phyloP scores from a whole-genome alignment of 2,113 vertebrate species.

The Archilochus colubris region DNA sequence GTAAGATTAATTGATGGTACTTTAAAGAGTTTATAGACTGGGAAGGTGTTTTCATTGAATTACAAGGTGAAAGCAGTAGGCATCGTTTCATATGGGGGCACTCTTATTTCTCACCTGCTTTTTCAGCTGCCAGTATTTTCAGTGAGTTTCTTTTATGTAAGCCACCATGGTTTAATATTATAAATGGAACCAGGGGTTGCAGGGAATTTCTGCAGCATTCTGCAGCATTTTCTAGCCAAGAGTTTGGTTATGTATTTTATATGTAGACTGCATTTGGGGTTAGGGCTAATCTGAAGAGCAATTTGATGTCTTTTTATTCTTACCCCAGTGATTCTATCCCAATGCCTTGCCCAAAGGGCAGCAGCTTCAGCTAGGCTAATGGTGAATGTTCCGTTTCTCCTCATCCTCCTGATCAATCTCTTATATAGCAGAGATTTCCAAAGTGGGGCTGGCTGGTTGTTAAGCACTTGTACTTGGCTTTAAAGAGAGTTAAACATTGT shows the following conservation, averaged over 20 bases:
- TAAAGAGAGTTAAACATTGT: not conserved
- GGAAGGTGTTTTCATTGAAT: not conserved
- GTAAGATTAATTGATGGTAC: conserved; percentile 53
- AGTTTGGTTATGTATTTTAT: not conserved
- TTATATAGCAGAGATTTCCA: not conserved
- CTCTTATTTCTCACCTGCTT: not conserved
- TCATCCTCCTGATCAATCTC: not conserved
- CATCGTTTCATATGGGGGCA: not conserved
- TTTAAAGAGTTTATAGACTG: not conserved
- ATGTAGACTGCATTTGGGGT: not conserved
- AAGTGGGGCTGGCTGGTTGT: not conserved
- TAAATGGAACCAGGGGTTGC: not conserved
- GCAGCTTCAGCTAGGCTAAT: not conserved
- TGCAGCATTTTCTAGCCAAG: not conserved
- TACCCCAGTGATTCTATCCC: not conserved
- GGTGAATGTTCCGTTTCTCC: not conserved
- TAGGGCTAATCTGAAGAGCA: not conserved
- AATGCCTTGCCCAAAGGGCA: not conserved
- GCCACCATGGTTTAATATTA: not conserved
- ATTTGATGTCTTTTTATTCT: not conserved
- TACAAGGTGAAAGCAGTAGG: not conserved
- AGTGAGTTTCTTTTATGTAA: not conserved
- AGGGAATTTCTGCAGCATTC: not conserved
- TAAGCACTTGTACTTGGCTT: not conserved
- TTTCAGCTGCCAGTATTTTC: not conserved